Percentiles rank a stretch among this genome's conserved stretches.
Evolutionary conservation across 1,140 invertebrate genomes (phyloP).

Genomic region (Drosophila mayri): DNA sequence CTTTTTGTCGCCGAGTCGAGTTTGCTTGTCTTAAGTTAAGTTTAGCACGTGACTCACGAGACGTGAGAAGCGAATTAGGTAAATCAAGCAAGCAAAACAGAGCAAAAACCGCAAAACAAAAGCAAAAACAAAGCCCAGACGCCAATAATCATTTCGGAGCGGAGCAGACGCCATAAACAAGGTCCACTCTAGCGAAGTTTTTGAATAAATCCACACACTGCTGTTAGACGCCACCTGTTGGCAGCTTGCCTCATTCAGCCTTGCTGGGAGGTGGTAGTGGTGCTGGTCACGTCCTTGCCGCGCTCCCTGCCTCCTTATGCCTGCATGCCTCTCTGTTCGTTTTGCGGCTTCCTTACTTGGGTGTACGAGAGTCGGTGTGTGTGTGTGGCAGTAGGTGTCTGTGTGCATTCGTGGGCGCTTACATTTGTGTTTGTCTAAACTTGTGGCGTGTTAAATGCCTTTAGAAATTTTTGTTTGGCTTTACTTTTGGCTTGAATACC

Average conservation of each 20-base stretch:
- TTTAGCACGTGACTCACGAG: slow-evolving; percentile 30
- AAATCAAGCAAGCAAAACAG: slow-evolving; percentile 23
- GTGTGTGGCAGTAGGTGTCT: slow-evolving; percentile 10
- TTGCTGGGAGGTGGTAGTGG: background rate
- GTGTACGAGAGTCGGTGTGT: slow-evolving; percentile 4
- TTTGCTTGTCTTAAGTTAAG: slow-evolving; percentile 20
- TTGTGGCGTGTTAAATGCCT: slow-evolving; percentile 53
- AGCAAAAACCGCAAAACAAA: slow-evolving; percentile 28
- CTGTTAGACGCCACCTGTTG: slow-evolving; percentile 73
- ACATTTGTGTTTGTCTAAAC: slow-evolving; percentile 44
- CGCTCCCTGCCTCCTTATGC: background rate
- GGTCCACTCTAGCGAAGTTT: slow-evolving; percentile 30
- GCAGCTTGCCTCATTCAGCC: slow-evolving; percentile 43
- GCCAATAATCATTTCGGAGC: slow-evolving; percentile 10
- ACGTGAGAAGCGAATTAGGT: slow-evolving; percentile 23
- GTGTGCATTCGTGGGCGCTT: slow-evolving; percentile 8
- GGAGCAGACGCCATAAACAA: slow-evolving; percentile 1
- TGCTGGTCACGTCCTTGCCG: slow-evolving; percentile 7
- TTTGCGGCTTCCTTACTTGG: slow-evolving; percentile 31
- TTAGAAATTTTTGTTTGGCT: slow-evolving; percentile 45
- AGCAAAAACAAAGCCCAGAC: slow-evolving; percentile 5
- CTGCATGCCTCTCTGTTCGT: slow-evolving; percentile 6
- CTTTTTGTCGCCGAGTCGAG: slow-evolving; percentile 9
- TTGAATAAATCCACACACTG: slow-evolving; percentile 57
- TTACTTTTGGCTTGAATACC: slow-evolving; percentile 32